Base-by-base conservation (phyloP, 1,140 invertebrate genomes). In the Brachionus calyciflorus region DNA sequence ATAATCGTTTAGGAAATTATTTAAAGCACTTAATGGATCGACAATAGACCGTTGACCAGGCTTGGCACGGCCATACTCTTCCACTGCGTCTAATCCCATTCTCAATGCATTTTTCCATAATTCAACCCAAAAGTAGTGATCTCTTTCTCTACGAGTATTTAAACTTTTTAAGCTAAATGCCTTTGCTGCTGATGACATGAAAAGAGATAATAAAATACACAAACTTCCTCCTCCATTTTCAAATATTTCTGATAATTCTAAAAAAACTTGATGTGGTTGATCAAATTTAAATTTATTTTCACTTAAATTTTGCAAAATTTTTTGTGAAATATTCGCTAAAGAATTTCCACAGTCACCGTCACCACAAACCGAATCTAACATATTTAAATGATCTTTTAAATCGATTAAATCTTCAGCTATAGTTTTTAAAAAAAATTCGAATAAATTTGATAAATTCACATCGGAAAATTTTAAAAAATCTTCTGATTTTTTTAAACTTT, bases 311-410 rank as follows among this genome's bases (percentile, higher is more conserved):
- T 78, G 84, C 83, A 88, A 79, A 48, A 76, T 76, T n/a, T 19
- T 55, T n/a, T 88, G 82, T 9, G 89, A 89, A 49, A 91, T 89
- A 68, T 87, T 85, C 53, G 86, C 86, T 12, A 92, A 82, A 0
- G 91, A 93, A 0, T 88, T 88, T 3, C 92, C 92, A 82, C 90
- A 91, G 80, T 93, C 92, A 0, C 91, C 91, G 81, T 93, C 92
- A 1, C 92, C 92, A 81, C 90, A 89, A 4, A 88, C 89, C 0
- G 87, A 87, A 81, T 93, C 92, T 14, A 93, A 81, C 26, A 85
- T 82, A 82, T 93, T 93, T 1, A 93, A 83, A 6, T 86, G 78
- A 1, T 83, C 79, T 81, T 91, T 89, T 40, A 87, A 84, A 19
- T 85, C 79, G 17, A 88, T 84, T 28, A 92, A 78, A 4, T 81